Percentiles rank a stretch among this genome's conserved stretches.
These are phyloP conservation scores for Athene cunicularia DNA, from an alignment of 2,113 vertebrate species.

Conservation along the genomic window DNA sequence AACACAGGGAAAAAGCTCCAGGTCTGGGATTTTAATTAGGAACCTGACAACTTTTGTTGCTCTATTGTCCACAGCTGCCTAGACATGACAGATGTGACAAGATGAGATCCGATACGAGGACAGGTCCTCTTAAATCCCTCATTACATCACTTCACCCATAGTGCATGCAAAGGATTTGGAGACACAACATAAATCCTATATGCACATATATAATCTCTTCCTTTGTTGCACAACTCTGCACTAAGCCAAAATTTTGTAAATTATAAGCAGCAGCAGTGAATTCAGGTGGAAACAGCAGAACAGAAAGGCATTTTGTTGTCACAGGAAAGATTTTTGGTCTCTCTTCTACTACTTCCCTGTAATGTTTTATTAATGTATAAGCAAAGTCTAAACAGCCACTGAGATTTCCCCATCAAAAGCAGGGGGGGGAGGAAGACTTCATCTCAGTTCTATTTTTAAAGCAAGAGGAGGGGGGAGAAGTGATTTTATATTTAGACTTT, in stretches of 20 bases:
- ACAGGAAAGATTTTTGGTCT: conserved; percentile 45
- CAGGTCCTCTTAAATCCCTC: not conserved
- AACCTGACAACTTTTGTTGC: not conserved
- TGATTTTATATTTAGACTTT: conserved; percentile 54
- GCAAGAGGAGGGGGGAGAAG: not conserved
- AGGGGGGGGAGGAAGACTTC: not conserved
- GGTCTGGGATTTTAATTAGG: not conserved
- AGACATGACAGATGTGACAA: not conserved
- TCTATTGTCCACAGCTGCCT: not conserved
- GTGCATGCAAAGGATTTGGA: not conserved
- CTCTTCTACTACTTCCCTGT: conserved; percentile 32
- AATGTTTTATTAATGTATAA: conserved; percentile 64
- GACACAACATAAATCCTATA: not conserved
- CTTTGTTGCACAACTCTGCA: not conserved
- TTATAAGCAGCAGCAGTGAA: not conserved
- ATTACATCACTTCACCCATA: not conserved
- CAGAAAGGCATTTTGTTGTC: conserved; percentile 42
- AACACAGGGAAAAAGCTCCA: not conserved
- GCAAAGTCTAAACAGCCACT: conserved; percentile 41
- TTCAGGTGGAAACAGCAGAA: not conserved
- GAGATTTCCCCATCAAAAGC: conserved; percentile 28
- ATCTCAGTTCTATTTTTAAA: conserved; percentile 61
- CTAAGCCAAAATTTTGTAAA: not conserved
- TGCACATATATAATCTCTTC: not conserved
- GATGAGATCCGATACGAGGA: not conserved